phyloP scores from a whole-genome alignment of 2,113 vertebrate genomes.

The Equus quagga region DNA sequence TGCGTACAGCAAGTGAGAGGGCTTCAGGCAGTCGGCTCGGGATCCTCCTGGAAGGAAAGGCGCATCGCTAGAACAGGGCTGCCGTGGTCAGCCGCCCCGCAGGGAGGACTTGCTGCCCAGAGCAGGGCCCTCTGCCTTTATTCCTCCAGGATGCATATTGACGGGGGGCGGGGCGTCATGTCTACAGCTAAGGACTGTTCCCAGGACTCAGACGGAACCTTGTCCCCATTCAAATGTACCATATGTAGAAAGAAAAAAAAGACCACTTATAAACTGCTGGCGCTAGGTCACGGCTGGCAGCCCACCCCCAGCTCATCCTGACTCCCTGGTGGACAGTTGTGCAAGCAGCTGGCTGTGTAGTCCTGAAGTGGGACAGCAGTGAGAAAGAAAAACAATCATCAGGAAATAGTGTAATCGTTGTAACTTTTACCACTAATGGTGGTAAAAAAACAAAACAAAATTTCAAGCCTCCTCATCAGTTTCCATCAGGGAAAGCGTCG shows the following conservation, averaged over 20 bases:
- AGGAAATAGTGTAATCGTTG: background rate
- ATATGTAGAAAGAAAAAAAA: background rate
- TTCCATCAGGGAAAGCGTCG: background rate
- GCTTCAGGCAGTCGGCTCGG: background rate
- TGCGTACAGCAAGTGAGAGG: background rate
- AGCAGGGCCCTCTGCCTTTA: background rate
- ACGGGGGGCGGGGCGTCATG: background rate
- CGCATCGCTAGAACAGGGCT: no score
- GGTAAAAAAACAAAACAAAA: background rate
- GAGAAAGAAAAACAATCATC: background rate
- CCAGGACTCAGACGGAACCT: background rate
- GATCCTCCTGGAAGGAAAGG: background rate
- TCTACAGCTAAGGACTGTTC: background rate
- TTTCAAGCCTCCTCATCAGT: background rate
- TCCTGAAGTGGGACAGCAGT: background rate
- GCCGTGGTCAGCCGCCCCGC: background rate
- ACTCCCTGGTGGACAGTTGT: accelerated
- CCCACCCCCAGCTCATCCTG: background rate
- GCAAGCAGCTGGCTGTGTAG: background rate
- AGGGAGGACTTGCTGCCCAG: background rate
- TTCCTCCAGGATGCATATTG: background rate
- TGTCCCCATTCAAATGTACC: background rate
- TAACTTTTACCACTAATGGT: background rate
- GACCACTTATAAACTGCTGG: background rate
- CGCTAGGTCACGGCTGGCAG: background rate